Conservation (phyloP, 2,113 vertebrate genomes). For the Sminthopsis crassicaudata region DNA sequence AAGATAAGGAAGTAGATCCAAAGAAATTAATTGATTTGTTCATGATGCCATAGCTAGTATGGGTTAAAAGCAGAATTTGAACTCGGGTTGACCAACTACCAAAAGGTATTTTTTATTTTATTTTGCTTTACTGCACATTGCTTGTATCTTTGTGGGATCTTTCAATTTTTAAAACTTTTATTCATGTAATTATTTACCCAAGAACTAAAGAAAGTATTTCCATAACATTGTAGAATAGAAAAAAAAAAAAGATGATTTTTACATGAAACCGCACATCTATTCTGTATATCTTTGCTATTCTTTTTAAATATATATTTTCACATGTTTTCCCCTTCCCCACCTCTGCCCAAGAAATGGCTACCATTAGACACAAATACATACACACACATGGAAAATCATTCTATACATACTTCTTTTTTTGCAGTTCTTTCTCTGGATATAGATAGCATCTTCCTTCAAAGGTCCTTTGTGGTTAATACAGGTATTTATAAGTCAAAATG, state of each 20-base stretch:
- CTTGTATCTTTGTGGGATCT: too few species aligned
- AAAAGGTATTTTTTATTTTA: neutral
- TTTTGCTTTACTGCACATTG: neutral
- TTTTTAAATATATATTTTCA: neutral
- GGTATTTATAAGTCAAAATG: neutral
- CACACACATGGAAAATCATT: too few species aligned
- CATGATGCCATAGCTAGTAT: neutral
- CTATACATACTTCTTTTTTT: neutral
- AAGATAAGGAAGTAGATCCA: conserved; percentile 9
- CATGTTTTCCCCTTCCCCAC: too few species aligned
- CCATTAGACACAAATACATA: too few species aligned
- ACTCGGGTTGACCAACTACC: neutral
- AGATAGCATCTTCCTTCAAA: neutral
- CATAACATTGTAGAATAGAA: neutral
- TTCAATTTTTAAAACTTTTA: too few species aligned
- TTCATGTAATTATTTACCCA: neutral
- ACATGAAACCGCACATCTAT: neutral
- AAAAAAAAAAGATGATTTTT: neutral
- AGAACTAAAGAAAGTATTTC: neutral
- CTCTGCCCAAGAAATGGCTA: too few species aligned
- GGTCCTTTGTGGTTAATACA: neutral
- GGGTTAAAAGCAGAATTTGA: neutral
- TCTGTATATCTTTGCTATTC: neutral
- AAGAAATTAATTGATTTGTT: neutral
- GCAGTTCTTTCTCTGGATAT: neutral